A percentile compares a stretch with the other conserved stretches of the same genome.
Evolutionary conservation across 2,797 vertebrate genomes (phyloP).

Genomic region (Sebastes minor): DNA sequence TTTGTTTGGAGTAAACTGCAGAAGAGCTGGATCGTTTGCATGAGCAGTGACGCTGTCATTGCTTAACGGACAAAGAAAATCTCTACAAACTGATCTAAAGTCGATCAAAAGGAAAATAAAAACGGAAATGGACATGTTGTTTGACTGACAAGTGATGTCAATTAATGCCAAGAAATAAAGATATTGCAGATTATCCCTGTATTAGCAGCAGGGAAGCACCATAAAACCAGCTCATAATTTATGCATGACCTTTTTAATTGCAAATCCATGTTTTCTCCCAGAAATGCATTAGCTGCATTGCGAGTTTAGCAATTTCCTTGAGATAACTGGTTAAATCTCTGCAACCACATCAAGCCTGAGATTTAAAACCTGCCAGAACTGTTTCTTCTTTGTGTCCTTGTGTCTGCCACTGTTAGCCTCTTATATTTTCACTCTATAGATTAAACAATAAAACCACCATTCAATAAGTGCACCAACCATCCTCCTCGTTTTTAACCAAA

Average conservation of each 20-base stretch:
- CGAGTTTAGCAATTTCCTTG: not conserved
- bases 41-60: not conserved
- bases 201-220: not conserved
- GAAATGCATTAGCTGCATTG: not conserved
- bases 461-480: not conserved
- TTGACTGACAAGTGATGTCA: not conserved
- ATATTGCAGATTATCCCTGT: not conserved
- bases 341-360: not conserved
- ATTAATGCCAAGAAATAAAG: not conserved
- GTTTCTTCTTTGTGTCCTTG: not conserved
- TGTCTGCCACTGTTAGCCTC: not conserved
- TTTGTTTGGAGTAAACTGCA: not conserved
- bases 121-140: not conserved
- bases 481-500: slow-evolving; percentile 11
- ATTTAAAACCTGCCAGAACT: slow-evolving; percentile 2
- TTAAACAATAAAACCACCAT: slow-evolving; percentile 15
- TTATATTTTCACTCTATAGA: slow-evolving; percentile 4
- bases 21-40: not conserved
- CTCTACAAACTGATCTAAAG: not conserved
- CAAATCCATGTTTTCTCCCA: not conserved
- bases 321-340: not conserved
- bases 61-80: not conserved
- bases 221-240: not conserved
- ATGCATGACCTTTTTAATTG: slow-evolving; percentile 18
- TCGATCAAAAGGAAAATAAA: not conserved